phyloP scores from a whole-genome alignment of 2,113 vertebrate species.

The Cairina moschata region DNA sequence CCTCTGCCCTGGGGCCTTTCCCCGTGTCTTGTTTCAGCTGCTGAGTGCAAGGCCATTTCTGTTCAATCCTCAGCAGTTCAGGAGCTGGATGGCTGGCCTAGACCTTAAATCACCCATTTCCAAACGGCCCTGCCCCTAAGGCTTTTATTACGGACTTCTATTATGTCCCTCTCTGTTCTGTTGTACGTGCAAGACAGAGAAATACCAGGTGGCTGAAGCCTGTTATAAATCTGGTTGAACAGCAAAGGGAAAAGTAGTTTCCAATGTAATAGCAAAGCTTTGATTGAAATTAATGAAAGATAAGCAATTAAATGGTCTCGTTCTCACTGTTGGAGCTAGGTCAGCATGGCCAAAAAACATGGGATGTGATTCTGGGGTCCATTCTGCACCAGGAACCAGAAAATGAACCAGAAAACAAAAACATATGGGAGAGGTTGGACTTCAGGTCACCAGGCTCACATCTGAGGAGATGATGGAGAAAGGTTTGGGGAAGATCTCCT shows the following conservation, averaged over 20 bases:
- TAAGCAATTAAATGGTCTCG: not conserved
- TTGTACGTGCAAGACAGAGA: not conserved
- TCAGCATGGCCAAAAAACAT: not conserved
- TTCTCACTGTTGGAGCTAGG: not conserved
- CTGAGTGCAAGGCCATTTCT: not conserved
- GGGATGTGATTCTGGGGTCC: not conserved
- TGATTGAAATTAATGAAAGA: not conserved
- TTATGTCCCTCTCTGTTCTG: not conserved
- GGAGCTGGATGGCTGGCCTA: not conserved
- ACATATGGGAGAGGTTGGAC: not conserved
- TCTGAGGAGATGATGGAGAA: not conserved
- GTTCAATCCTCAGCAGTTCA: not conserved
- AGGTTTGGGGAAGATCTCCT: not conserved
- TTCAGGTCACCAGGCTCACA: not conserved
- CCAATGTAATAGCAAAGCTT: not conserved
- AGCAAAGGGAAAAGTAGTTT: not conserved
- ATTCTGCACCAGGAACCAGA: not conserved
- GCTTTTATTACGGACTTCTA: not conserved
- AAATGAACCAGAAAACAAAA: not conserved
- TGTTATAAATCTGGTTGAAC: not conserved
- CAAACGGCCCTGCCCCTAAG: not conserved
- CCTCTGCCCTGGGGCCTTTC: not conserved
- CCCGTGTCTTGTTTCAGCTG: not conserved
- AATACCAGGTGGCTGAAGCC: not conserved
- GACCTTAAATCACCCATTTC: not conserved